These are phyloP conservation scores for Temnothorax ravouxi DNA, from an alignment of 2,888 invertebrate genomes.

Conservation along the genomic window DNA sequence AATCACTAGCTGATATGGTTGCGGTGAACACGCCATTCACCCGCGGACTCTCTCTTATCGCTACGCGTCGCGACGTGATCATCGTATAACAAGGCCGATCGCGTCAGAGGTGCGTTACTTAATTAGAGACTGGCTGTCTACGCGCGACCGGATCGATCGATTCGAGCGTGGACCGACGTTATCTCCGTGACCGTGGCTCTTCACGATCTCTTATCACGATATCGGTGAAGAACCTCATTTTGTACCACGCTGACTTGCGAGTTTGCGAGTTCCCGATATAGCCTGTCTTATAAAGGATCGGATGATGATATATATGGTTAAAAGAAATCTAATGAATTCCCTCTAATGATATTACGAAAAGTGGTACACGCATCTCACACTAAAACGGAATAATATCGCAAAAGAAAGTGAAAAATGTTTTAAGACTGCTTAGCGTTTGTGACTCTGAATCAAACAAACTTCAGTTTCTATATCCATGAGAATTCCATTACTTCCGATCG, in stretches of 20 bases:
- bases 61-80: slow-evolving; percentile 52
- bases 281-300: background rate
- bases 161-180: background rate
- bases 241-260: slow-evolving; percentile 25
- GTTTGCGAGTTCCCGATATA: background rate
- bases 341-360: slow-evolving; percentile 12
- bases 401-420: slow-evolving; percentile 16
- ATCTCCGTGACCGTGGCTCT: slow-evolving; percentile 10
- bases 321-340: no score
- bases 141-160: slow-evolving; percentile 53
- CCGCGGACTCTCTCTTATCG: slow-evolving; percentile 56
- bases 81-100: slow-evolving; percentile 30
- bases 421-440: slow-evolving; percentile 47
- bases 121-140: slow-evolving; percentile 57
- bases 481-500: slow-evolving; percentile 32
- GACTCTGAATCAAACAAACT: slow-evolving; percentile 37
- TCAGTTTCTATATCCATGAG: slow-evolving; percentile 24
- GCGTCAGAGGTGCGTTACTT: slow-evolving; percentile 58
- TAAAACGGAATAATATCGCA: slow-evolving; percentile 8
- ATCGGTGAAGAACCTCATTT: background rate
- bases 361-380: background rate
- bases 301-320: background rate
- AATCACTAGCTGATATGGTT: slow-evolving; percentile 79
- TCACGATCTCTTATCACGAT: background rate
- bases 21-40: slow-evolving; percentile 54